A percentile compares a stretch with the other conserved stretches of the same genome.
phyloP scores from a whole-genome alignment of 2,888 invertebrate genomes.

The Geophilus truncorum region DNA sequence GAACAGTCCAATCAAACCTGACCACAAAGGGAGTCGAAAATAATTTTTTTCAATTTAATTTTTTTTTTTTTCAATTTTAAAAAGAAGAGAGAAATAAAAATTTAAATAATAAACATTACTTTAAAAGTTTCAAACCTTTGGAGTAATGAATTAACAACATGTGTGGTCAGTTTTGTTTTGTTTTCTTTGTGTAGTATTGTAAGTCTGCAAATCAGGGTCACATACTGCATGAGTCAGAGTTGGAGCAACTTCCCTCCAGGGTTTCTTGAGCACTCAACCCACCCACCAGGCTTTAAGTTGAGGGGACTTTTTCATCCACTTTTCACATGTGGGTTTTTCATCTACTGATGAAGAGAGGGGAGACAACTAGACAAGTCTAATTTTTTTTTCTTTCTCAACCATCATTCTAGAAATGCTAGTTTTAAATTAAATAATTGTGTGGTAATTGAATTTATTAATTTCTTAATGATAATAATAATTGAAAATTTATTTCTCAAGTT shows the following conservation, averaged over 20 bases:
- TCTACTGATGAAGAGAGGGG: not conserved
- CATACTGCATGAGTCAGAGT: not conserved
- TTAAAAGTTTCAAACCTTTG: not conserved
- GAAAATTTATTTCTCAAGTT: not conserved
- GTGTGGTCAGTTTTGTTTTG: not conserved
- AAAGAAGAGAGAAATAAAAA: not conserved
- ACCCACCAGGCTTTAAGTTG: not conserved
- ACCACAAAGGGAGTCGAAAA: not conserved
- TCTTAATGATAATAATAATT: not conserved
- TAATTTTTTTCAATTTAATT: too few relatives aligned
- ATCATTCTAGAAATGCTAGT: not conserved
- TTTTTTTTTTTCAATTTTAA: not conserved
- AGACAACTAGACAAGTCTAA: not conserved
- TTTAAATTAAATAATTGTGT: not conserved
- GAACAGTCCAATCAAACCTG: not conserved
- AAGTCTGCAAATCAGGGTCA: not conserved
- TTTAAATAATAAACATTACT: not conserved
- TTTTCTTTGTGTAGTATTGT: not conserved
- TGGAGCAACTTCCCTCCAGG: not conserved
- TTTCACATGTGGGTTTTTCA: not conserved
- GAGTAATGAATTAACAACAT: not conserved
- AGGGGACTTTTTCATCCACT: not conserved
- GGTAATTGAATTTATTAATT: slow-evolving; percentile 42
- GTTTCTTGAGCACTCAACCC: not conserved
- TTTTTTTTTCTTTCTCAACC: not conserved